phyloP scores from a whole-genome alignment of 2,113 vertebrate genomes.

The Seriola dumerili region DNA sequence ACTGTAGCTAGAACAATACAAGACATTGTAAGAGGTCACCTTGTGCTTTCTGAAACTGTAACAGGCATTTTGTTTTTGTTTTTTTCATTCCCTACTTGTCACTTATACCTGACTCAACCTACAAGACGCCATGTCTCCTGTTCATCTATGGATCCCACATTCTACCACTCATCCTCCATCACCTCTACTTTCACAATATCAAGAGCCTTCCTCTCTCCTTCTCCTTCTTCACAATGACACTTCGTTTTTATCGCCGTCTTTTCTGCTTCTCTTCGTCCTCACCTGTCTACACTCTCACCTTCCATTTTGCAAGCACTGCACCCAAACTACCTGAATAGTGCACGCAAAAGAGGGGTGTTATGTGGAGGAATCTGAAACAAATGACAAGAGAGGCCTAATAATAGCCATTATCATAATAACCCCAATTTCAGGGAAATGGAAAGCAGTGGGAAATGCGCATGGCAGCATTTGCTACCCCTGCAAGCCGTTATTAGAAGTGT shows the following conservation, averaged over 20 bases:
- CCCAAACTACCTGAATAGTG: conserved; percentile 23
- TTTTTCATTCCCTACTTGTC: neutral
- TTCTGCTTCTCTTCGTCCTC: conserved; percentile 5
- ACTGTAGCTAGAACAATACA: neutral
- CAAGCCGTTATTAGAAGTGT: conserved; percentile 70
- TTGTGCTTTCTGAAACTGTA: neutral
- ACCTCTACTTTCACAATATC: neutral
- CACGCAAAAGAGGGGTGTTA: conserved; percentile 23
- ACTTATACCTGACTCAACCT: too few relatives aligned
- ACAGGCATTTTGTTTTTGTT: too few relatives aligned
- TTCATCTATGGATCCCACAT: neutral
- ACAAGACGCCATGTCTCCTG: neutral
- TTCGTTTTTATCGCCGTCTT: neutral
- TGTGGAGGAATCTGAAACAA: conserved; percentile 63
- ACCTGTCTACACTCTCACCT: conserved; percentile 1
- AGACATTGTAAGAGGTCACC: neutral
- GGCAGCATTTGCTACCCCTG: conserved; percentile 36
- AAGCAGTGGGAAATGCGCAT: conserved; percentile 70
- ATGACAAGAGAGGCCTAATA: conserved; percentile 70
- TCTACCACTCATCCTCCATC: neutral
- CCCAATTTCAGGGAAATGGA: conserved; percentile 79
- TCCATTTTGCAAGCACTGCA: conserved; percentile 28
- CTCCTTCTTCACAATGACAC: neutral
- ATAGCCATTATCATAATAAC: conserved; percentile 78
- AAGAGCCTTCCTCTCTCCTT: neutral